Evolutionary conservation across 2,113 vertebrate genomes (phyloP), one percentile per base, ranked within the genome.

Genomic region (Grallaria varia): DNA sequence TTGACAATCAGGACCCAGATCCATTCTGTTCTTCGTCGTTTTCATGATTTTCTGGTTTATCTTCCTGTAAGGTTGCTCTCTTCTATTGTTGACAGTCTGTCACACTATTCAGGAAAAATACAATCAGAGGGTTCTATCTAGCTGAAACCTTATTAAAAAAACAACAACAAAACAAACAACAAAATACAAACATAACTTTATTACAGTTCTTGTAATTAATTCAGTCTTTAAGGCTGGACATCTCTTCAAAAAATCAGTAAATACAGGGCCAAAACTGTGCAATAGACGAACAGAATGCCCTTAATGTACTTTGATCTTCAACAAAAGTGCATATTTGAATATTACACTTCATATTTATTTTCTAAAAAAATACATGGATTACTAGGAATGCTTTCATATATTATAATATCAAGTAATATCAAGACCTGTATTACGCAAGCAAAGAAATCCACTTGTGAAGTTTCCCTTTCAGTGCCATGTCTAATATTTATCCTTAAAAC

Each of bases 361-460:
- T 79, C 17, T 40, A 47, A 66, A 83, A 50, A 68, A 12, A 12
- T 9, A 0, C 20, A 55, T 33, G 8, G 5, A 53, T 49, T 87
- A 5, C 4, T 73, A 35, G 25, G 9, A 72, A n/a, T 31, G 14
- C 68, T 60, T 73, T 63, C 8, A 14, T 50, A 14, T 52, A 25
- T 77, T 89, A 28, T 73, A n/a, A n/a, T n/a, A n/a, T 66, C 53
- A n/a, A 72, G 15, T 62, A 45, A n/a, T 80, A 71, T 58, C 30
- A 82, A 80, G 53, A 58, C 22, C 18, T 22, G 12, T 50, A 14
- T 73, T 88, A 62, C 27, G 25, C 9, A 95, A 84, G 27, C 45
- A 85, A 85, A 79, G 62, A 55, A 95, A 91, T 91, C 25, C 58
- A 58, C n/a, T 77, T 45, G 30, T 66, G n/a, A 83, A 84, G 9